These are phyloP conservation scores for Encarsia formosa DNA, from an alignment of 2,888 invertebrate genomes.

Conservation along the genomic window DNA sequence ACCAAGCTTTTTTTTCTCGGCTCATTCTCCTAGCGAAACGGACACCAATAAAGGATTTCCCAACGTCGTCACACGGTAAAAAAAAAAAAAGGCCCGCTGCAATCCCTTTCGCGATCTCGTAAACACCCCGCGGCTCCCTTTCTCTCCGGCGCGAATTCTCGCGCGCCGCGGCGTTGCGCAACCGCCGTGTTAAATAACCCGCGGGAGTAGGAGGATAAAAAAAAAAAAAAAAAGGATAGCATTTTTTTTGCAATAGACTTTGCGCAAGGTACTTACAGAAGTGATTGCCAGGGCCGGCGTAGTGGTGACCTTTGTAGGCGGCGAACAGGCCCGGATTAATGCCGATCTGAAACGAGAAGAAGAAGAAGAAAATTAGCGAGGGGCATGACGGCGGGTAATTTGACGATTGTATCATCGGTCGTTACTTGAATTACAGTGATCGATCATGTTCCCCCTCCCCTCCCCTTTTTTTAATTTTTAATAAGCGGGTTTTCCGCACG, in stretches of 20 bases:
- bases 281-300: slow-evolving; percentile 98
- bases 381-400: neutral
- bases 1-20: no score
- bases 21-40: no score
- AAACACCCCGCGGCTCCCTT: no score
- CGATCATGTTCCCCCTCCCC: no score
- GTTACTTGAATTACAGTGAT: no score
- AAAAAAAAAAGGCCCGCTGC: no score
- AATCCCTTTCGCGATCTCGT: no score
- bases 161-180: neutral
- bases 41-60: no score
- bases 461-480: neutral
- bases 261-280: slow-evolving; percentile 68
- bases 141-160: no score
- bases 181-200: neutral
- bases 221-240: no score
- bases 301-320: slow-evolving; percentile 97
- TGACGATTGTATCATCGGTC: neutral
- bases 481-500: neutral
- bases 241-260: no score
- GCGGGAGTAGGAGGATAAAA: neutral
- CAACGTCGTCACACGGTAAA: no score
- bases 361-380: neutral
- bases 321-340: slow-evolving; percentile 97
- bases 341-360: slow-evolving; percentile 71